Conservation (phyloP, 2,797 vertebrate species). For the Cossypha polioptera region DNA sequence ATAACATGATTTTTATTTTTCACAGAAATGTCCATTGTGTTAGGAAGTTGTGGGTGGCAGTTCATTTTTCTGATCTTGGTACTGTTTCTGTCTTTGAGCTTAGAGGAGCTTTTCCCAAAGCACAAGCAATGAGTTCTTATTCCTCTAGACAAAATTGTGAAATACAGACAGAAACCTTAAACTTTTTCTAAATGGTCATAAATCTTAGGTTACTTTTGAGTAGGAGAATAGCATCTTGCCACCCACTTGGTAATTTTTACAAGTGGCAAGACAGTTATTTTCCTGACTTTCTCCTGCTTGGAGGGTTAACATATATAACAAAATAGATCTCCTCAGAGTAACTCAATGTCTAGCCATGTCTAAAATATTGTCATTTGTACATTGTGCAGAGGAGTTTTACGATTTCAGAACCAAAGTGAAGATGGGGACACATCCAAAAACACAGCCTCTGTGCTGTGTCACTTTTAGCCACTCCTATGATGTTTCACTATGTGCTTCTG, state of each 20-base stretch:
- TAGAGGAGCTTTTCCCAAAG: neutral
- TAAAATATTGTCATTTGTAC: neutral
- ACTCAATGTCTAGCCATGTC: neutral
- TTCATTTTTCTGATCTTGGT: neutral
- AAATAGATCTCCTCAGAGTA: neutral
- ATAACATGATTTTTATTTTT: neutral
- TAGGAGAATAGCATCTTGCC: neutral
- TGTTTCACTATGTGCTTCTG: neutral
- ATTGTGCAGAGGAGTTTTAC: neutral
- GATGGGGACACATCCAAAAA: neutral
- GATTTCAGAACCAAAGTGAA: neutral
- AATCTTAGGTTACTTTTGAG: neutral
- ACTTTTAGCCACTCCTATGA: neutral
- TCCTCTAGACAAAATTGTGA: neutral
- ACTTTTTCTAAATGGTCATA: neutral
- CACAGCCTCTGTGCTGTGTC: neutral
- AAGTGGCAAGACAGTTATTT: neutral
- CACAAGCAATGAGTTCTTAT: neutral
- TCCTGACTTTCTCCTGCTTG: neutral
- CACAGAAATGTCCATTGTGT: neutral
- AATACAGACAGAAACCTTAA: neutral
- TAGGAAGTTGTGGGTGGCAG: neutral
- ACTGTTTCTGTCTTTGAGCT: neutral
- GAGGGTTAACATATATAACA: neutral
- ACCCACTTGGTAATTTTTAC: neutral